Base-by-base conservation (phyloP, 2,888 invertebrate genomes). In the Mactromeris polynyma region DNA sequence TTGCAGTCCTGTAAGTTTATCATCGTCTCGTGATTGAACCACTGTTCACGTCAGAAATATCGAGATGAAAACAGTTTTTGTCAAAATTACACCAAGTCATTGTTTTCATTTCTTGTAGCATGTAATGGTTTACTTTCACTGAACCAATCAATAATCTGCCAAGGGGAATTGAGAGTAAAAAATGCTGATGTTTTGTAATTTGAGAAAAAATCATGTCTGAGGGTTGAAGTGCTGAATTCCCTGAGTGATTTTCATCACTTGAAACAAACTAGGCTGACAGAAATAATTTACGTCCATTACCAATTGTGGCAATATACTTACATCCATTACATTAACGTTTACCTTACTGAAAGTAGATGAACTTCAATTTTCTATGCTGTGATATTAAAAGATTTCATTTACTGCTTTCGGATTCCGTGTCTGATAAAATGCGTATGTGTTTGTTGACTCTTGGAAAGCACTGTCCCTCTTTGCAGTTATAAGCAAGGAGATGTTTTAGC, bases 71-170 rank as follows among this genome's bases (percentile, higher is more conserved):
- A 7, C 58, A n/a, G 2, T 31, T 36, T 36, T 33, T 14, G 36
- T 73, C 17, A 33, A 73, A 73, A 33, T 73, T 73, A 73, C 73
- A 33, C 36, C 73, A 58, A 26, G 26, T 58, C 58, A 14, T 14
- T 33, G 73, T 73, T 73, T 73, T 73, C 36, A 73, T 73, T 73
- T 73, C 73, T 36, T 73, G 33, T 36, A 69, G 69, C 69, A 73
- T 73, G 73, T 73, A 36, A 73, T 73, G 33, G 73, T 73, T 73
- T 73, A 73, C 33, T 73, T 73, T 36, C 73, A 73, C 36, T 36
- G 33, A 33, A 73, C 31, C 6, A 73, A 73, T 73, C 73, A 73
- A 73, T 73, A 33, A 73, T 17, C 73, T 73, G 73, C 33, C 73
- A 11, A 7, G n/a, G 69, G 69, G 73, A 73, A 33, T 73, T 36